These are phyloP conservation scores for Spatula clypeata DNA, from an alignment of 2,797 vertebrate genomes.

Conservation along the genomic window DNA sequence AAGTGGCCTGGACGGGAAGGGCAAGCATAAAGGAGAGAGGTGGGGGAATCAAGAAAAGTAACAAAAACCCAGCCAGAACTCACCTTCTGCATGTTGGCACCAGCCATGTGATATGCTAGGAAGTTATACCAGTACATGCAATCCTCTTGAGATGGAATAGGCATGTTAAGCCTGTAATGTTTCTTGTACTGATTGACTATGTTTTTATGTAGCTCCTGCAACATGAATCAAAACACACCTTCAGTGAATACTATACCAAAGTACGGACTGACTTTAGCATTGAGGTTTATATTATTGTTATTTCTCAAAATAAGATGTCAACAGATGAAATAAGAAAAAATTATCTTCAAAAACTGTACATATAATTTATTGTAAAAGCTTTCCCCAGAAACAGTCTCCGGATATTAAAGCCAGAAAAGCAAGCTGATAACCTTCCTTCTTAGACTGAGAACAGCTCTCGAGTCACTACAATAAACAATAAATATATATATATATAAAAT, in stretches of 20 bases:
- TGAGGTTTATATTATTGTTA: not conserved
- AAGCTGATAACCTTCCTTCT: not conserved
- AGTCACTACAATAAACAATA: not conserved
- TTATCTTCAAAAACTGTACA: not conserved
- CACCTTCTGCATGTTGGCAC: conserved; percentile 92
- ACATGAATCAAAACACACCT: conserved; percentile 32
- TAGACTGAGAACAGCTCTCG: not conserved
- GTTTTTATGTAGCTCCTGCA: conserved; percentile 92
- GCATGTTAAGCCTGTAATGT: conserved; percentile 81
- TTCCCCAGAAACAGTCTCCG: conserved; percentile 4
- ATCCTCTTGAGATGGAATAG: conserved; percentile 88
- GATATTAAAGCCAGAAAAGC: not conserved
- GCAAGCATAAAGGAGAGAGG: not conserved
- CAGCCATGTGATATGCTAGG: conserved; percentile 94
- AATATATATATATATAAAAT: too few relatives aligned
- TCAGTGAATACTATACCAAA: conserved; percentile 3
- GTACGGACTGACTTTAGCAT: not conserved
- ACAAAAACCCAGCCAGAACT: conserved; percentile 33
- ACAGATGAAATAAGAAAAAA: not conserved
- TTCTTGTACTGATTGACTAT: conserved; percentile 92
- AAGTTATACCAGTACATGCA: conserved; percentile 96
- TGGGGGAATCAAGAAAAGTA: not conserved
- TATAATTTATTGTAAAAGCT: not conserved
- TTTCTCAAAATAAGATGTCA: not conserved
- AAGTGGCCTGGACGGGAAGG: not conserved